Evolutionary conservation across 2,113 vertebrate genomes (phyloP), one percentile per base, ranked within the genome.

Genomic region (Illadopsis cleaveri): DNA sequence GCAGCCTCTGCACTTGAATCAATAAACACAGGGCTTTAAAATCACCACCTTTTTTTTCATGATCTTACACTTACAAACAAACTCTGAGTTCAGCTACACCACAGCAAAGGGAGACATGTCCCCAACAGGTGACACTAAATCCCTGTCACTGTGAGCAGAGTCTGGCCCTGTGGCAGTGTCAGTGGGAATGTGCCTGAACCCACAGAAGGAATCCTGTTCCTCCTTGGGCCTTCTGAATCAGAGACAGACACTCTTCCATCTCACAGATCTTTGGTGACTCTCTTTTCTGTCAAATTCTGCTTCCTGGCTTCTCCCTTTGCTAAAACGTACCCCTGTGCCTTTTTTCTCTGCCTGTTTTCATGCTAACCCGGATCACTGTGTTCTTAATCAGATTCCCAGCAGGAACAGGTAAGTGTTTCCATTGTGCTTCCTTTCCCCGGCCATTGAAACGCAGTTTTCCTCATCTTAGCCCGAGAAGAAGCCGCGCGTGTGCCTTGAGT

Each of bases 381-480:
- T 33, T 84, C 91, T 68, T 24, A 51, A 25, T 47, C 87, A 53
- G 61, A 35, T 35, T 62, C 80, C 82, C 47, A 28, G 56, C 5
- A 11, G 82, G 79, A 60, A 12, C 75, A 89, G 94, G 90, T 93
- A 89, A 92, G 77, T 83, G 86, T 78, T 92, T 83, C 92, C 83
- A 19, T 22, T 69, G 64, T 80, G 79, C 65, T 72, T 71, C 77
- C 66, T 40, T 37, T 93, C 91, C 2, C 82, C 2, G n/a, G 83
- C 94, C 95, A 94, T 91, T 98, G 96, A 98, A 97, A 97, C 25
- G 33, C 96, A 66, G 60, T 98, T 98, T 98, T 98, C 98, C 98
- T 98, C 98, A 16, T 89, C 98, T 93, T 73, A 98, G 98, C 98
- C 98, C 12, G 6, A 98, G 98, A 98, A 97, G 98, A 98, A 91